A percentile compares a stretch with the other conserved stretches of the same genome.
phyloP scores from a whole-genome alignment of 2,113 vertebrate species.

The Edolisoma coerulescens region DNA sequence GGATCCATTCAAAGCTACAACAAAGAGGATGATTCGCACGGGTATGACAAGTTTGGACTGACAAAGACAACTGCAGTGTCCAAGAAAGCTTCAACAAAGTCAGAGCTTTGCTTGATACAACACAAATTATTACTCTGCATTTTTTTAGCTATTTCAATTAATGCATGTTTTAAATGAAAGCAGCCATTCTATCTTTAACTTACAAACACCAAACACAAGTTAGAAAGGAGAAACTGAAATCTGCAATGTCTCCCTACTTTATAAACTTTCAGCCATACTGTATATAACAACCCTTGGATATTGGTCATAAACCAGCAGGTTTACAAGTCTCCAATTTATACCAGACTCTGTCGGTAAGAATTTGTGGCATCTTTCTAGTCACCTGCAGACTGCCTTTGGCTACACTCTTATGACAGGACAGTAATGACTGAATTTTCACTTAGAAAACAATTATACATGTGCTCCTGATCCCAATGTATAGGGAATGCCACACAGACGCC shows the following conservation, averaged over 20 bases:
- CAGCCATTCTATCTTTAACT: neutral
- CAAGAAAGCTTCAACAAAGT: neutral
- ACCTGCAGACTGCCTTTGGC: neutral
- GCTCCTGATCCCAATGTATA: accelerated
- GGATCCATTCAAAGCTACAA: neutral
- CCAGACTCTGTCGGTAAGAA: neutral
- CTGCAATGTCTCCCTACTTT: neutral
- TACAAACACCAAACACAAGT: neutral
- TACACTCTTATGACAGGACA: neutral
- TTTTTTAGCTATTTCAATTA: neutral
- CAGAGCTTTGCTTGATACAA: neutral
- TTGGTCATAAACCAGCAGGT: neutral
- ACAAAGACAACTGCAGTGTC: neutral
- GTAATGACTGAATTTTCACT: neutral
- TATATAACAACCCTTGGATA: neutral
- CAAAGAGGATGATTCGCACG: accelerated
- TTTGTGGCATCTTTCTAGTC: neutral
- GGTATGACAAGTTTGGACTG: neutral
- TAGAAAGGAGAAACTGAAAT: neutral
- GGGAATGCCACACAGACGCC: neutral
- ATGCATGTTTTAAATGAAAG: neutral
- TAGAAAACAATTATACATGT: accelerated
- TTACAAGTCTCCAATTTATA: neutral
- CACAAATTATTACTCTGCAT: neutral
- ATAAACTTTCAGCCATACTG: neutral